Evolutionary conservation across 2,888 invertebrate genomes (phyloP).

Genomic region (Agrochola lychnidis): DNA sequence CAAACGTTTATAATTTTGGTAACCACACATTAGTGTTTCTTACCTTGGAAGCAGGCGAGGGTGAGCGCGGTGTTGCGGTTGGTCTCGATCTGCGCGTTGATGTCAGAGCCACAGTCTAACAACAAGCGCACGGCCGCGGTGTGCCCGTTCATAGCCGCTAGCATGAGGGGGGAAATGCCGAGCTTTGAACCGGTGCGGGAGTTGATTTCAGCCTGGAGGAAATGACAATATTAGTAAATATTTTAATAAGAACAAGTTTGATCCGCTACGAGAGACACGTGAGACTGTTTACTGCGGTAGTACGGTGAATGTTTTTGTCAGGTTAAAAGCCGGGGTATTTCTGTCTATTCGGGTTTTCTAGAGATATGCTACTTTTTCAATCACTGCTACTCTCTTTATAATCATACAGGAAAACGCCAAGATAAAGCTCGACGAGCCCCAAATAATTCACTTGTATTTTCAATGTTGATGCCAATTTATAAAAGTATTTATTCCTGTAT

Average conservation of each 20-base stretch:
- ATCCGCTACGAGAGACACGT: not conserved
- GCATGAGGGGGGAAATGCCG: conserved; percentile 99
- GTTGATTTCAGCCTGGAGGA: conserved; percentile 96
- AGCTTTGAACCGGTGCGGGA: conserved; percentile 99
- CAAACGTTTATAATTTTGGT: too few species aligned
- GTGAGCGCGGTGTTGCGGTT: conserved; percentile 99
- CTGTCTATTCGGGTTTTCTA: not conserved
- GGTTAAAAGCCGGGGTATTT: not conserved
- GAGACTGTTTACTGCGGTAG: not conserved
- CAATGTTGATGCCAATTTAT: not conserved
- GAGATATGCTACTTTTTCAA: not conserved
- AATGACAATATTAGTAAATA: not conserved
- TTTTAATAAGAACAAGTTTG: not conserved
- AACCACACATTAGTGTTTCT: too few species aligned
- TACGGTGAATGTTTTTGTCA: not conserved
- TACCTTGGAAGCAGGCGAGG: conserved; percentile 99
- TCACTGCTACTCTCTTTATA: not conserved
- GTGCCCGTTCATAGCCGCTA: conserved; percentile 99
- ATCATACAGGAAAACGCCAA: too few species aligned
- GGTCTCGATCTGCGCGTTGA: conserved; percentile 99
- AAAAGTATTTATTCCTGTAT: not conserved
- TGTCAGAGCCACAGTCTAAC: conserved; percentile 99
- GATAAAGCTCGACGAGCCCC: not conserved
- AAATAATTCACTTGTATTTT: not conserved
- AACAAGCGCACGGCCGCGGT: conserved; percentile 97